phyloP scores from a whole-genome alignment of 2,797 vertebrate genomes.

The Phoxinus dragarum region DNA sequence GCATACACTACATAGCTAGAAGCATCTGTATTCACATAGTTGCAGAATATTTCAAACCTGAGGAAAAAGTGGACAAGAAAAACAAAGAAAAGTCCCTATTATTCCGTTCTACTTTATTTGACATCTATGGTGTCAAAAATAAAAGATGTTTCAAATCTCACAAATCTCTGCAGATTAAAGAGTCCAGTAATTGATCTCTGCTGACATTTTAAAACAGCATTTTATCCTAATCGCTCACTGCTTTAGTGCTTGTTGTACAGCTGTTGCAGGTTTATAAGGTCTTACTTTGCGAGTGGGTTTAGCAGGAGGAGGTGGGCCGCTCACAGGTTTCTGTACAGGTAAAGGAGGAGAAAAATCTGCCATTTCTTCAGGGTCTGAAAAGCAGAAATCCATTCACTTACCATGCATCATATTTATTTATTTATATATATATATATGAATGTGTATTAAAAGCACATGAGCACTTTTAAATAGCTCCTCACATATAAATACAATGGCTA shows the following conservation, averaged over 20 bases:
- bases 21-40: not conserved
- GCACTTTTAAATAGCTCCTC: not conserved
- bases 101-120: not conserved
- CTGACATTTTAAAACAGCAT: not conserved
- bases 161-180: not conserved
- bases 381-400: slow-evolving; percentile 44
- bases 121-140: not conserved
- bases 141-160: not conserved
- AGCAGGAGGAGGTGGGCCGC: slow-evolving; percentile 70
- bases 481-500: not conserved
- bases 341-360: slow-evolving; percentile 82
- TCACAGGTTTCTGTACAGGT: slow-evolving; percentile 86
- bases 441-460: not conserved
- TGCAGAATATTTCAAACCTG: not conserved
- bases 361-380: slow-evolving; percentile 77
- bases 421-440: not conserved
- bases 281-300: slow-evolving; percentile 48
- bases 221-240: not conserved
- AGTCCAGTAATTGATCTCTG: not conserved
- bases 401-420: not conserved
- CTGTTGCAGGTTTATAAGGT: not conserved
- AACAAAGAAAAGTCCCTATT: not conserved
- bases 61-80: not conserved
- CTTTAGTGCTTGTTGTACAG: not conserved
- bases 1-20: not conserved